Conservation (phyloP, 2,113 vertebrate species). For the Verasper variegatus region DNA sequence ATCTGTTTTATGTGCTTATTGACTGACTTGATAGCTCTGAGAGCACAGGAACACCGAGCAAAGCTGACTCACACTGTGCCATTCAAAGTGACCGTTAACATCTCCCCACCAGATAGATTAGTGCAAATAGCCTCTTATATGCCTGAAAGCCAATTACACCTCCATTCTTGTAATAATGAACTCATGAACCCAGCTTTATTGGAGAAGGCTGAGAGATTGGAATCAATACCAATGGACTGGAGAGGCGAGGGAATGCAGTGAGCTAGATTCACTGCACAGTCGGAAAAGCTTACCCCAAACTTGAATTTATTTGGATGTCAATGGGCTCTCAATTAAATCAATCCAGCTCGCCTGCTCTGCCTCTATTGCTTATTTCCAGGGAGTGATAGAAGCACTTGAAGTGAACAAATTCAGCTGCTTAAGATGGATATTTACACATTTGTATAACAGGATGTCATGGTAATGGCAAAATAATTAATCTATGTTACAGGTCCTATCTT, state of each 20-base stretch:
- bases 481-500: constrained; percentile 59
- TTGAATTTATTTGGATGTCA: constrained; percentile 77
- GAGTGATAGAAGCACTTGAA: constrained; percentile 47
- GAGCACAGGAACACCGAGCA: constrained; percentile 43
- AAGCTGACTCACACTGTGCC: constrained; percentile 53
- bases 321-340: constrained; percentile 57
- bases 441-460: constrained; percentile 51
- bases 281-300: constrained; percentile 68
- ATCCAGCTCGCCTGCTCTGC: constrained; percentile 38
- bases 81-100: constrained; percentile 69
- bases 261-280: constrained; percentile 61
- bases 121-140: constrained; percentile 71
- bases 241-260: constrained; percentile 36
- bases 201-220: constrained; percentile 74
- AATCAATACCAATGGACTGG: constrained; percentile 75
- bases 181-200: constrained; percentile 77
- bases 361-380: constrained; percentile 48
- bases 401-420: constrained; percentile 63
- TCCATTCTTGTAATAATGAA: constrained; percentile 80
- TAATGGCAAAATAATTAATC: constrained; percentile 76
- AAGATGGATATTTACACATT: constrained; percentile 74
- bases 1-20: constrained; percentile 61
- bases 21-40: constrained; percentile 51
- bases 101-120: constrained; percentile 71
- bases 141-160: constrained; percentile 78